Percentiles rank a stretch among this genome's conserved stretches.
Evolutionary conservation across 1,140 invertebrate genomes (phyloP).

Genomic region (Macrobrachium nipponense): DNA sequence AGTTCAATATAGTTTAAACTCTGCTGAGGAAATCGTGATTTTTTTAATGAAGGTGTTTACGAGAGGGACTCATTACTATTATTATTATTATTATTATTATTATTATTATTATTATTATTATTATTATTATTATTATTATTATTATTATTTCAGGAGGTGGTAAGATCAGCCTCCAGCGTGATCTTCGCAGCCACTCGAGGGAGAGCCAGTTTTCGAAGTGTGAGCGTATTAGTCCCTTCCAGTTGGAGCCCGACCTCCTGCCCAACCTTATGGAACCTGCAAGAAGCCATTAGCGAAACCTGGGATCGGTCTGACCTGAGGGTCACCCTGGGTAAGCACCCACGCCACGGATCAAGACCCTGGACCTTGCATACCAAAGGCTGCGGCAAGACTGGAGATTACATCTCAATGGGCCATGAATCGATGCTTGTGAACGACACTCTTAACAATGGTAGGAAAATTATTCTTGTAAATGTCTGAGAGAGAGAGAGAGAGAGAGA

Average conservation of each 20-base stretch:
- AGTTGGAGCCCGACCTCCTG: slow-evolving; percentile 54
- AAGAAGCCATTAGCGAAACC: slow-evolving; percentile 49
- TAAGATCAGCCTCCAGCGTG: slow-evolving; percentile 55
- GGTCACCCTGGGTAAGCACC: slow-evolving; percentile 51
- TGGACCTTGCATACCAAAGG: slow-evolving; percentile 67
- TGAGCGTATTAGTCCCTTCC: slow-evolving; percentile 61
- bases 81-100: too few species aligned
- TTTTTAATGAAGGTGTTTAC: too few species aligned
- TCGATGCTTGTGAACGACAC: slow-evolving; percentile 64
- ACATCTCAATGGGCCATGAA: slow-evolving; percentile 66
- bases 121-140: too few species aligned
- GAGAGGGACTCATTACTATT: too few species aligned
- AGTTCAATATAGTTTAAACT: too few species aligned
- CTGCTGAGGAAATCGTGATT: too few species aligned
- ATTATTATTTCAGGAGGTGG: slow-evolving; percentile 40
- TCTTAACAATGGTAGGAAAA: slow-evolving; percentile 36
- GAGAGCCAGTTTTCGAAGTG: slow-evolving; percentile 60
- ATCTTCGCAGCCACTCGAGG: slow-evolving; percentile 59
- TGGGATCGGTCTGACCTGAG: slow-evolving; percentile 69
- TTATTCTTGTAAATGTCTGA: too few species aligned
- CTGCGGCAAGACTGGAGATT: slow-evolving; percentile 66
- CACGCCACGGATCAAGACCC: slow-evolving; percentile 65
- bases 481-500: too few species aligned
- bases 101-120: too few species aligned
- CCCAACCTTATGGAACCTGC: slow-evolving; percentile 13